phyloP scores from a whole-genome alignment of 2,888 invertebrate genomes.

The Brachylomia viminalis region DNA sequence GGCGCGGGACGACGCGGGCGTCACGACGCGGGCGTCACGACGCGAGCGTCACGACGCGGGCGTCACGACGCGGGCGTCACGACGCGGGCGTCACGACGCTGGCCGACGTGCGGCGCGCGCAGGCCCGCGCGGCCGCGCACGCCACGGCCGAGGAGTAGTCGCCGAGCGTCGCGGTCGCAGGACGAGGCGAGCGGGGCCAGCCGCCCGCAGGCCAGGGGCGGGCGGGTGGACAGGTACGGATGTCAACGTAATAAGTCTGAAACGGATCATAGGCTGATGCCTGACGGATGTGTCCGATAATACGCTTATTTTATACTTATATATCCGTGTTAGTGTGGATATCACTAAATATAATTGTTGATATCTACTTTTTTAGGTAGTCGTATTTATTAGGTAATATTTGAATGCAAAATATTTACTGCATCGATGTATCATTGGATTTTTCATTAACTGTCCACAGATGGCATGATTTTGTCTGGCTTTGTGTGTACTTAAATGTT shows the following conservation, averaged over 20 bases:
- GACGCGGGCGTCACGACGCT: no score
- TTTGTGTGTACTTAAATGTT: constrained; percentile 61
- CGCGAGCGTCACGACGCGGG: no score
- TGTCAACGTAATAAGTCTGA: constrained; percentile 87
- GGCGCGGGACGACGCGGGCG: no score
- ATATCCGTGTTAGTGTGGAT: constrained; percentile 87
- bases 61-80: no score
- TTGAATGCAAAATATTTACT: constrained; percentile 75
- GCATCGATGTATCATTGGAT: constrained; percentile 77
- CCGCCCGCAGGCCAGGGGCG: no score
- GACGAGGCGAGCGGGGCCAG: no score
- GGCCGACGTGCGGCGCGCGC: no score
- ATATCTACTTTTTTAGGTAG: constrained; percentile 86
- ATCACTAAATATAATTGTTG: constrained; percentile 84
- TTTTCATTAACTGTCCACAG: constrained; percentile 70
- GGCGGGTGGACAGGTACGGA: constrained; percentile 67
- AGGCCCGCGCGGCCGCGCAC: constrained; percentile 61
- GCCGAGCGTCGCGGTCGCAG: no score
- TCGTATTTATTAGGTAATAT: constrained; percentile 79
- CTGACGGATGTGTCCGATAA: constrained; percentile 87
- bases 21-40: no score
- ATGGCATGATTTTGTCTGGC: constrained; percentile 64
- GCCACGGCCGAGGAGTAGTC: constrained; percentile 54
- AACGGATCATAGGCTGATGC: constrained; percentile 85
- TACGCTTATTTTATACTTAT: constrained; percentile 90